A percentile compares a stretch with the other conserved stretches of the same genome.
Conservation (phyloP, 2,113 vertebrate species). For the Embiotoca jacksoni region DNA sequence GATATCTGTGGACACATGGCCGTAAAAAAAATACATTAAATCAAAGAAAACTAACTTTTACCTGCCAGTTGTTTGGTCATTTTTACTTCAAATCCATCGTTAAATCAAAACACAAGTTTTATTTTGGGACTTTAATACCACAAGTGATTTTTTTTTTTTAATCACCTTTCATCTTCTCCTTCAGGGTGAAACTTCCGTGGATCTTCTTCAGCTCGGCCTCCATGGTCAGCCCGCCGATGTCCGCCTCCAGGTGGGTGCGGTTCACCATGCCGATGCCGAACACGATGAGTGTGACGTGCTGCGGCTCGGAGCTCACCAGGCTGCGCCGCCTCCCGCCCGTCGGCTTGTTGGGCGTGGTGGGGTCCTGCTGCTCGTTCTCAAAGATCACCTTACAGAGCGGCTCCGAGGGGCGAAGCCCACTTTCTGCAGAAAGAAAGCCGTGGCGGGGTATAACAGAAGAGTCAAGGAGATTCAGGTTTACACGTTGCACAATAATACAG, state of each 20-base stretch:
- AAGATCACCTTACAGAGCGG: slow-evolving; percentile 91
- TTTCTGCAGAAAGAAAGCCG: slow-evolving; percentile 63
- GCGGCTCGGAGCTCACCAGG: slow-evolving; percentile 90
- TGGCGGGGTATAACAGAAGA: too few relatives aligned
- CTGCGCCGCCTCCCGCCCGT: slow-evolving; percentile 87
- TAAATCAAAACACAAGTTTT: background rate
- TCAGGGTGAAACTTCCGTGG: slow-evolving; percentile 97
- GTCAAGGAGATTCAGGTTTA: too few relatives aligned
- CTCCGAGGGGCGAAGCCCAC: slow-evolving; percentile 87
- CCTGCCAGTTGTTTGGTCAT: background rate
- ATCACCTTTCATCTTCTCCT: slow-evolving; percentile 99
- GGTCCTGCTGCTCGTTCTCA: slow-evolving; percentile 94
- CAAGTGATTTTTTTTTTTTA: too few relatives aligned
- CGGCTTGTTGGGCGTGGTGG: slow-evolving; percentile 82
- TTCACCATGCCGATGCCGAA: slow-evolving; percentile 99
- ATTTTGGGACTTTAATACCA: too few relatives aligned
- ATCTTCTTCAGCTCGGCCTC: slow-evolving; percentile 98
- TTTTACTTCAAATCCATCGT: background rate
- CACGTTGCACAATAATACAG: too few relatives aligned
- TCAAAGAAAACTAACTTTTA: background rate
- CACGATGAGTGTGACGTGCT: slow-evolving; percentile 96
- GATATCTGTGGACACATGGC: slow-evolving; percentile 86
- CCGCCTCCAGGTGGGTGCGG: slow-evolving; percentile 96
- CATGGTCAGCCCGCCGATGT: slow-evolving; percentile 98
- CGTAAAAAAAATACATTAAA: background rate